Percentiles rank a stretch among this genome's conserved stretches.
phyloP scores from a whole-genome alignment of 2,888 invertebrate genomes.

The Bellardia bayeri region DNA sequence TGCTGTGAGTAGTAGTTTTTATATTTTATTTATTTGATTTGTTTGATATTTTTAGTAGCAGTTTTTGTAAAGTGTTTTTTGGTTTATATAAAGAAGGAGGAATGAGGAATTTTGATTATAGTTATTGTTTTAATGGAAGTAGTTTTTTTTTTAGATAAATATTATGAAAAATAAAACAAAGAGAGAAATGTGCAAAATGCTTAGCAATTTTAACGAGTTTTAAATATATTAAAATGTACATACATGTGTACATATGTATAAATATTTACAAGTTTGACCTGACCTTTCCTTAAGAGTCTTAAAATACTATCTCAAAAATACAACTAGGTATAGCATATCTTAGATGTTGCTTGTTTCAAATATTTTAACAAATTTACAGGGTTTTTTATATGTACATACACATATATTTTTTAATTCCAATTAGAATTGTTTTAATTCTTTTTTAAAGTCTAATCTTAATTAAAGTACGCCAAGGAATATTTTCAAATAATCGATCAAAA shows the following conservation, averaged over 20 bases:
- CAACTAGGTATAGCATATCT: too few relatives aligned
- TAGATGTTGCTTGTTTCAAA: too few relatives aligned
- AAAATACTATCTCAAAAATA: too few relatives aligned
- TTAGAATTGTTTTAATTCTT: too few relatives aligned
- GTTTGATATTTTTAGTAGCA: constrained; percentile 45
- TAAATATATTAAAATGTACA: constrained; percentile 4
- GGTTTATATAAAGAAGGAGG: constrained; percentile 22
- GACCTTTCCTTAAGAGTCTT: too few relatives aligned
- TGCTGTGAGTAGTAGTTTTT: constrained; percentile 77
- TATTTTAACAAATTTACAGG: too few relatives aligned
- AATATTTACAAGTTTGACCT: constrained; percentile 47
- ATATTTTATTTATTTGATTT: constrained; percentile 43
- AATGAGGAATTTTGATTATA: constrained; percentile 37
- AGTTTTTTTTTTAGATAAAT: not conserved
- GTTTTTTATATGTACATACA: too few relatives aligned
- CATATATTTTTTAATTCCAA: too few relatives aligned
- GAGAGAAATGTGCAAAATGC: constrained; percentile 13
- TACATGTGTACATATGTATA: constrained; percentile 32
- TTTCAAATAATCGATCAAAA: constrained; percentile 42
- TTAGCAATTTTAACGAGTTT: not conserved
- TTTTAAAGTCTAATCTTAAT: too few relatives aligned
- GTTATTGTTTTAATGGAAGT: constrained; percentile 15
- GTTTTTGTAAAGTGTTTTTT: constrained; percentile 75
- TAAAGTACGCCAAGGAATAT: not conserved
- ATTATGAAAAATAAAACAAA: not conserved